Percentiles rank a stretch among this genome's conserved stretches.
Evolutionary conservation across 2,797 vertebrate species (phyloP).

Genomic region (Propithecus deckenii): DNA sequence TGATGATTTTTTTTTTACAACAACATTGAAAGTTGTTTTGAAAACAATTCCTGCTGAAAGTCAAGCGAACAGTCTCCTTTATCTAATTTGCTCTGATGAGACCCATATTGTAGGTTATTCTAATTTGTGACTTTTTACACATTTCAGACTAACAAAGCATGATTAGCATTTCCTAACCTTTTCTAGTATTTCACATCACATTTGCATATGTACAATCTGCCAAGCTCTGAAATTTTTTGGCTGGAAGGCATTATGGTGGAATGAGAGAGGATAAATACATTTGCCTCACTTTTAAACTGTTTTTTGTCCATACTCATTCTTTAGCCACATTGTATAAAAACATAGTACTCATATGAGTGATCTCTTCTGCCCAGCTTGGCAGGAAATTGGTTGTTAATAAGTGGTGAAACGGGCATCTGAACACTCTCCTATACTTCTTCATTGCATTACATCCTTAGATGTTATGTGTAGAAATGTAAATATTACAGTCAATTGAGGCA

Average conservation of each 20-base stretch:
- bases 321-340: conserved; percentile 60
- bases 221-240: conserved; percentile 63
- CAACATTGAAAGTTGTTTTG: conserved; percentile 52
- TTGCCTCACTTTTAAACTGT: conserved; percentile 69
- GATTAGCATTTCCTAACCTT: conserved; percentile 78
- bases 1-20: conserved; percentile 40
- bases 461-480: conserved; percentile 49
- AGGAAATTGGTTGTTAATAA: conserved; percentile 51
- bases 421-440: background rate
- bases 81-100: conserved; percentile 66
- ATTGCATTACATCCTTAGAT: conserved; percentile 45
- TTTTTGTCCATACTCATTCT: conserved; percentile 63
- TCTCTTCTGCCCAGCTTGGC: conserved; percentile 51
- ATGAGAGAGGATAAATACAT: conserved; percentile 77
- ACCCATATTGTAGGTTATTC: conserved; percentile 58
- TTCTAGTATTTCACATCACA: conserved; percentile 70
- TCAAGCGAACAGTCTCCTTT: conserved; percentile 55
- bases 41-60: conserved; percentile 58
- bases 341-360: conserved; percentile 41
- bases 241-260: conserved; percentile 64
- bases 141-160: conserved; percentile 65
- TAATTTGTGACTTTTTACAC: conserved; percentile 69
- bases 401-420: conserved; percentile 45
- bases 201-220: conserved; percentile 73
- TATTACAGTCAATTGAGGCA: conserved; percentile 13